Percentiles rank a stretch among this genome's conserved stretches.
Conservation (phyloP, 2,797 vertebrate species). For the Crocodylus rhombifer region DNA sequence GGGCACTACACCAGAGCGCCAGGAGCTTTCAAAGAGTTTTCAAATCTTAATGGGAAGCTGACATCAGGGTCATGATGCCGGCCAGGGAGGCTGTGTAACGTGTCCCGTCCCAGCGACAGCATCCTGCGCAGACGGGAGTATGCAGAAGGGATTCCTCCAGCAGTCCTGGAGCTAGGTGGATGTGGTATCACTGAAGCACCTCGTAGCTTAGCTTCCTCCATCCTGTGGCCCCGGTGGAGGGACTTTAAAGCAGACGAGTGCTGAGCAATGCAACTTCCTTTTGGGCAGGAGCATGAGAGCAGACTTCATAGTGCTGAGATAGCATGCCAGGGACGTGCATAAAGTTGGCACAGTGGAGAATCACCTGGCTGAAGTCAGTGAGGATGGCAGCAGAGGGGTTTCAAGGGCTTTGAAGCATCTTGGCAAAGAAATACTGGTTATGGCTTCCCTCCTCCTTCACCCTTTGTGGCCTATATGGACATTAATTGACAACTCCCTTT, state of each 20-base stretch:
- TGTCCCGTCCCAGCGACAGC: neutral
- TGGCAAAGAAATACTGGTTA: neutral
- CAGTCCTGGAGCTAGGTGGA: neutral
- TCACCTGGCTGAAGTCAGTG: neutral
- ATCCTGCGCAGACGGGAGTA: accelerated
- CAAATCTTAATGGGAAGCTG: constrained; percentile 47
- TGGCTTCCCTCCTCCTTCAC: neutral
- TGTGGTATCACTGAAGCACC: neutral
- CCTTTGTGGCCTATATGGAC: too few relatives aligned
- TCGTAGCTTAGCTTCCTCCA: neutral
- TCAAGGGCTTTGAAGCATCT: neutral
- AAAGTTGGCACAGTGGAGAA: neutral
- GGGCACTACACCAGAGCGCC: too few relatives aligned
- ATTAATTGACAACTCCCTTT: accelerated
- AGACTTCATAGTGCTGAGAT: neutral
- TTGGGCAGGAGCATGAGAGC: neutral
- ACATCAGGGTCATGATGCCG: neutral
- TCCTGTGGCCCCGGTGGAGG: neutral
- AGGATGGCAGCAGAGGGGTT: accelerated
- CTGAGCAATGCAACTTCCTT: neutral
- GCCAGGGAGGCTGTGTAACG: neutral
- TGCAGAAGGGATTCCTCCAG: neutral
- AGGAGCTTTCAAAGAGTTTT: too few relatives aligned
- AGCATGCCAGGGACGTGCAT: neutral
- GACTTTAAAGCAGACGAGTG: neutral